phyloP scores from a whole-genome alignment of 2,888 invertebrate species.

The Pandemis cinnamomeana region DNA sequence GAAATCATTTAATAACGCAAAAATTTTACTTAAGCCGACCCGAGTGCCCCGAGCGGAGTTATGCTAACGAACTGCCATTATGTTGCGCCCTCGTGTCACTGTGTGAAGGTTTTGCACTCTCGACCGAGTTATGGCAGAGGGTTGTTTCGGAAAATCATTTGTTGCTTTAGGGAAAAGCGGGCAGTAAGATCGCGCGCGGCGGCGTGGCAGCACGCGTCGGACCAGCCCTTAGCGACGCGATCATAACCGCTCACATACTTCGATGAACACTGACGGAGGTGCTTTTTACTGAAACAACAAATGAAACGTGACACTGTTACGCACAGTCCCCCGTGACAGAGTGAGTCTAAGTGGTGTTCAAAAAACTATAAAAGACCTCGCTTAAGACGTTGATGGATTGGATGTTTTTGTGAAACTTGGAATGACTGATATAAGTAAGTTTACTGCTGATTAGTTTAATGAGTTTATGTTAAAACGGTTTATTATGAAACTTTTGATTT shows the following conservation, averaged over 20 bases:
- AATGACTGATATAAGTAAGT: conserved; percentile 79
- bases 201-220: conserved; percentile 50
- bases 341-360: conserved; percentile 23
- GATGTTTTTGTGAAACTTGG: conserved; percentile 69
- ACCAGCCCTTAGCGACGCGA: not conserved
- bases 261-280: conserved; percentile 57
- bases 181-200: conserved; percentile 50
- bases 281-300: conserved; percentile 52
- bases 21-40: conserved; percentile 71
- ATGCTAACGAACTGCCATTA: conserved; percentile 82
- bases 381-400: conserved; percentile 62
- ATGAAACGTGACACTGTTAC: conserved; percentile 51
- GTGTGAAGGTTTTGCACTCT: conserved; percentile 83
- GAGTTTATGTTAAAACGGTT: not conserved
- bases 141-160: conserved; percentile 79
- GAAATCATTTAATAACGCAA: conserved; percentile 73
- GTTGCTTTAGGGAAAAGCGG: conserved; percentile 73
- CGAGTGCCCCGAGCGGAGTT: conserved; percentile 64
- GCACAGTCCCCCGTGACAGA: conserved; percentile 26
- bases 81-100: conserved; percentile 79
- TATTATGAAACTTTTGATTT: conserved; percentile 3
- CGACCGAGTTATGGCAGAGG: conserved; percentile 78
- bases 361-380: conserved; percentile 24
- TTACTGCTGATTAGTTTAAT: conserved; percentile 9
- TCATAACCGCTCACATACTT: conserved; percentile 44